Conservation (phyloP, 2,888 invertebrate species). For the Malacosoma neustria region DNA sequence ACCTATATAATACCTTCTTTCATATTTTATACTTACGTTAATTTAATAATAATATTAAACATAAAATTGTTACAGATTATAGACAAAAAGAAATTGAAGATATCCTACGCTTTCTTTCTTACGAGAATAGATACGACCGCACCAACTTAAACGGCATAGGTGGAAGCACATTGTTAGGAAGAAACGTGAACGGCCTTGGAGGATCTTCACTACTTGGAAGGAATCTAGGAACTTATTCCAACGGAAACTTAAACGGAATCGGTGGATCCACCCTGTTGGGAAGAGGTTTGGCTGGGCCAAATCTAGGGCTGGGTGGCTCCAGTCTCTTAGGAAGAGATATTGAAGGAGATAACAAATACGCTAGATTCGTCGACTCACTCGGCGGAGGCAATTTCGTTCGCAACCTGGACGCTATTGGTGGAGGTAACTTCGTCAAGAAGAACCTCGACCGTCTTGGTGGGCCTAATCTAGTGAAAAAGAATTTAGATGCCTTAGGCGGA, state of each 20-base stretch:
- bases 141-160: conserved; percentile 27
- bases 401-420: conserved; percentile 39
- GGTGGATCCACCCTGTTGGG: conserved; percentile 27
- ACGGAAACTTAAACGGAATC: conserved; percentile 23
- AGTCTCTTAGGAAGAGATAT: conserved; percentile 28
- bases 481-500: conserved; percentile 56
- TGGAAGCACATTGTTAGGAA: conserved; percentile 24
- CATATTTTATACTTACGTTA: background rate
- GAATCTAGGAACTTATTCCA: conserved; percentile 16
- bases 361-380: conserved; percentile 34
- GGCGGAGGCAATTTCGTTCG: conserved; percentile 49
- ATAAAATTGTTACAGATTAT: conserved; percentile 44
- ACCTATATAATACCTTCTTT: too few relatives aligned
- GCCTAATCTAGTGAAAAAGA: conserved; percentile 53
- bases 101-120: conserved; percentile 42
- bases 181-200: conserved; percentile 23
- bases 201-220: conserved; percentile 21
- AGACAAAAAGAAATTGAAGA: conserved; percentile 45
- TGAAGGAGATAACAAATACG: conserved; percentile 28
- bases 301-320: conserved; percentile 32
- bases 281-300: conserved; percentile 30
- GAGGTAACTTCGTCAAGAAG: conserved; percentile 61
- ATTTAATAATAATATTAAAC: background rate
- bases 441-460: conserved; percentile 59
- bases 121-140: conserved; percentile 31